Evolutionary conservation across 1,140 invertebrate species (phyloP).

Genomic region (Lasaia peninsularis): DNA sequence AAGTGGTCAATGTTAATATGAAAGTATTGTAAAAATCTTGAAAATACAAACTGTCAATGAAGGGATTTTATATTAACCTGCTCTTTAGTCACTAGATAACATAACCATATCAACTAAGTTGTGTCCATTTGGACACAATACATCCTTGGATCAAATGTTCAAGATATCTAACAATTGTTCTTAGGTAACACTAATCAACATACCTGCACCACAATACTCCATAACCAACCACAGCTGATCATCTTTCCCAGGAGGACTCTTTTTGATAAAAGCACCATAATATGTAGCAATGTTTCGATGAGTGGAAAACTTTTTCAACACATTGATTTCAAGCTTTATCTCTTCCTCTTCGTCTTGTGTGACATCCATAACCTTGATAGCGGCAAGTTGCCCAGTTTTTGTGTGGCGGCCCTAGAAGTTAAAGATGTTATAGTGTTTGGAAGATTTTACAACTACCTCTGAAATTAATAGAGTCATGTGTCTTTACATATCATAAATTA

Average conservation of each 20-base stretch:
- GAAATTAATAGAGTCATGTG: no score
- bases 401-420: constrained; percentile 95
- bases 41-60: no score
- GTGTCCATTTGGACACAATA: no score
- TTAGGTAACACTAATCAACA: constrained; percentile 33
- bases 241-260: constrained; percentile 98
- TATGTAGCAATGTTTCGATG: constrained; percentile 99
- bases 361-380: constrained; percentile 99
- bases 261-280: constrained; percentile 99
- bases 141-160: no score
- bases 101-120: no score
- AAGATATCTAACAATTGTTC: no score
- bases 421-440: neutral
- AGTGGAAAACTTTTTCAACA: constrained; percentile 99
- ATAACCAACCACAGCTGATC: constrained; percentile 99
- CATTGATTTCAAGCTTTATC: constrained; percentile 99
- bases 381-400: constrained; percentile 98
- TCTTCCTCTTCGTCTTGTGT: constrained; percentile 99
- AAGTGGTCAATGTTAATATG: no score
- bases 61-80: no score
- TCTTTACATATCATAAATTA: no score
- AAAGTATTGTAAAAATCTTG: no score
- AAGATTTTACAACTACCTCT: no score
- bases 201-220: constrained; percentile 99
- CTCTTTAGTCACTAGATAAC: no score